Percentiles rank a stretch among this genome's conserved stretches.
These are phyloP conservation scores for Aurelia aurita complex sp. Pacific DNA, from an alignment of 30 jellyfish, hydroid and myxozoan genomes.

Conservation along the genomic window DNA sequence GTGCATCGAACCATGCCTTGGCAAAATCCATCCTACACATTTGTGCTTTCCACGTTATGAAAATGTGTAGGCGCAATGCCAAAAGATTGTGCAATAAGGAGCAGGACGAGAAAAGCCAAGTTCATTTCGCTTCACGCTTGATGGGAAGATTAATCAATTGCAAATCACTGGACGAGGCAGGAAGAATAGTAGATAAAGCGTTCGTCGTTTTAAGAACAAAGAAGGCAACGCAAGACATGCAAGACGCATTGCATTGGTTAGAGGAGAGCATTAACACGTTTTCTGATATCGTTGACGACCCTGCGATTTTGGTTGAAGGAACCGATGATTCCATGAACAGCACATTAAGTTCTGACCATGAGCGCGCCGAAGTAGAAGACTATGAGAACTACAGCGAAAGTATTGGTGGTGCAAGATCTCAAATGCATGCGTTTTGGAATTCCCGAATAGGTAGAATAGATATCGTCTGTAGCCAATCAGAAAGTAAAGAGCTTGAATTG, in stretches of 20 bases:
- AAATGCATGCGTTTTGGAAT: background rate
- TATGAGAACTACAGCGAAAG: background rate
- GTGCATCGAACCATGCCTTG: background rate
- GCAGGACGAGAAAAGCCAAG: conserved; percentile 21
- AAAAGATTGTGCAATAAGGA: background rate
- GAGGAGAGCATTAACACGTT: background rate
- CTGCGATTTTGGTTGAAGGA: too few species aligned
- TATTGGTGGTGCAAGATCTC: background rate
- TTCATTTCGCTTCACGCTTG: conserved; percentile 12
- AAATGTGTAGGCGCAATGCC: conserved; percentile 16
- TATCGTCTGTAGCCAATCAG: background rate
- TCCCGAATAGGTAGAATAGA: background rate
- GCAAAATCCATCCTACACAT: background rate
- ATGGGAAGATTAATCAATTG: conserved; percentile 14
- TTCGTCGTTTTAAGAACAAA: background rate
- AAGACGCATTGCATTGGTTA: background rate
- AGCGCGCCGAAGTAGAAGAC: background rate
- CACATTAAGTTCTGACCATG: background rate
- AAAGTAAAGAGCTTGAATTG: background rate
- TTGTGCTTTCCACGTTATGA: conserved; percentile 16
- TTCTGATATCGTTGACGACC: background rate
- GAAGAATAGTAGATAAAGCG: background rate
- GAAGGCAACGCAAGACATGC: background rate
- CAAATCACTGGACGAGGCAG: background rate
- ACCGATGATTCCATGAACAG: background rate